Evolutionary conservation across 2,888 invertebrate species (phyloP), one percentile per base, ranked within the genome.

Genomic region (Cerastis rubricosa): DNA sequence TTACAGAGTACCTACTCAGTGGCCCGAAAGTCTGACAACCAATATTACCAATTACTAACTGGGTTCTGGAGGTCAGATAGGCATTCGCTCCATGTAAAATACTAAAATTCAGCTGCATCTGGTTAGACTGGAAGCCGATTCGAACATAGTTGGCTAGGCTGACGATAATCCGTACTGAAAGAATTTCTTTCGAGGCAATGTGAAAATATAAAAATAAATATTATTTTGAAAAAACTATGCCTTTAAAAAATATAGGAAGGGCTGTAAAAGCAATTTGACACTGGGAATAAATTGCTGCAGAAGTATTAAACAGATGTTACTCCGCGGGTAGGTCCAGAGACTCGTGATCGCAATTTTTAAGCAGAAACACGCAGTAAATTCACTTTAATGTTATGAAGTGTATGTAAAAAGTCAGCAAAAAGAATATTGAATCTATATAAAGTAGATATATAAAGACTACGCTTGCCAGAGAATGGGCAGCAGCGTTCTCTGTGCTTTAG

Each of bases 271-370:
- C 85, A 80, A 89, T 92, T 88, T 90, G 81, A 90, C 88, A 89
- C 71, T 75, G 74, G 35, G 29, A 89, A 90, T 89, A 89, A 89
- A 91, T 90, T 84, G 84, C 87, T 85, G 67, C 65, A 77, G 87
- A 85, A 89, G 83, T 90, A 91, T 89, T 90, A 89, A 88, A 87
- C 90, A 90, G 91, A 90, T 92, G 91, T 90, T 90, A 75, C 87
- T 80, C 64, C 61, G 65, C 85, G 66, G 72, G 25, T 57, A 79
- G 63, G 74, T 43, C 64, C 57, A 45, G 76, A 11, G 22, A 78
- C 71, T 84, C 85, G 89, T 88, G 89, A 87, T 86, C 84, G 84
- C 88, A 85, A 91, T 91, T 88, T 88, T 74, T 87, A 84, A 88
- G 78, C 69, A 78, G 81, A 78, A 81, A 71, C 78, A 72, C 71